Evolutionary conservation across 1,140 invertebrate genomes (phyloP), one percentile per base, ranked within the genome.

Genomic region (Lordiphosa mommai): DNA sequence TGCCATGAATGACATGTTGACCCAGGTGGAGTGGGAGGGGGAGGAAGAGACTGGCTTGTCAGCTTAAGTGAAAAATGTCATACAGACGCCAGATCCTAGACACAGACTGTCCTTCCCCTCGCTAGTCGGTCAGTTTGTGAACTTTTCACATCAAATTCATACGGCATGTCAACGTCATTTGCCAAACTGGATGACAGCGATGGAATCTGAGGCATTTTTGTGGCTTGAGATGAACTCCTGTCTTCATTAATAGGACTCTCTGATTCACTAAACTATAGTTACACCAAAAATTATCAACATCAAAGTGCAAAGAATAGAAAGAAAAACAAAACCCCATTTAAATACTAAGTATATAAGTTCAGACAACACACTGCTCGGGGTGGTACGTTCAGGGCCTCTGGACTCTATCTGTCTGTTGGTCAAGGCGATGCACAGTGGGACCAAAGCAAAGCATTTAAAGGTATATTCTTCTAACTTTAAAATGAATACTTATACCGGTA

Each of bases 11-110:
- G 77, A 84, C 77, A 49, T 43, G 72, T 50, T 63, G 70, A 67
- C 72, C 43, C 51, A 57, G 29, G 43, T 14, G 13, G 34, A 6
- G 17, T 3, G 12, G 37, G 9, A 44, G 20, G 29, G 46, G 40
- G 23, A n/a, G n/a, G n/a, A n/a, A n/a, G n/a, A n/a, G 33, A n/a
- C 27, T 40, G 12, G 46, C 13, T 46, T 82, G 72, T 84, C 77
- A 76, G 63, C 77, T 84, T 84, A 76, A 84, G 77, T 84, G 67
- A 82, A 82, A 84, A 82, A 84, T 82, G 71, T 82, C 67, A 66
- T 80, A 82, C 51, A 73, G 49, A 48, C 59, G 67, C 70, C 53
- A 43, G 32, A 27, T 61, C 44, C 41, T 56, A 34, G 50, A 46
- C 56, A 55, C 50, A 23, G 30, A 30, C 27, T 8, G 14, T 37